Evolutionary conservation across 2,888 invertebrate genomes (phyloP).

Genomic region (Heliconius ismenius): DNA sequence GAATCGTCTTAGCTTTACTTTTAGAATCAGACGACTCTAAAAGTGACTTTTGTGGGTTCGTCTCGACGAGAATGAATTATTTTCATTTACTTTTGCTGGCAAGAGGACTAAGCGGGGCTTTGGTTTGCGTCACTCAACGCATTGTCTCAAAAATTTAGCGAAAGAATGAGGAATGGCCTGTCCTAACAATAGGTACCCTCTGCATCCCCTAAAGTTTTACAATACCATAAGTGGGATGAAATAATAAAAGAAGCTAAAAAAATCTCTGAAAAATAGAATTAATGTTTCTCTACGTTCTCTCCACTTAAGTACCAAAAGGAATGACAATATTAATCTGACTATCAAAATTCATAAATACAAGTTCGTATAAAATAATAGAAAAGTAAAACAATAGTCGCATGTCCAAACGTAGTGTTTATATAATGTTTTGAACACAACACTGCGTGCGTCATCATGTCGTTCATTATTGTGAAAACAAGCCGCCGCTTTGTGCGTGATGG

Average conservation of each 20-base stretch:
- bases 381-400: not conserved
- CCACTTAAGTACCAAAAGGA: not conserved
- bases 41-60: no score
- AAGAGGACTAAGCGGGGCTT: no score
- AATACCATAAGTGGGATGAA: not conserved
- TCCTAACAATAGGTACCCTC: no score
- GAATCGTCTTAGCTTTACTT: no score
- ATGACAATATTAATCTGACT: not conserved
- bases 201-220: no score
- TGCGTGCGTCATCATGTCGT: not conserved
- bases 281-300: not conserved
- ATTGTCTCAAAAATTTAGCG: no score
- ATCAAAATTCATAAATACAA: not conserved
- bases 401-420: not conserved
- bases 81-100: no score
- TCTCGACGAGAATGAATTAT: no score
- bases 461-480: not conserved
- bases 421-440: not conserved
- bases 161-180: no score
- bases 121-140: no score
- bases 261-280: not conserved
- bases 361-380: constrained; percentile 1
- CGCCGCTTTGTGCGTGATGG: constrained; percentile 11
- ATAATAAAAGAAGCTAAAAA: not conserved
- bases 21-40: no score